Evolutionary conservation across 2,888 invertebrate species (phyloP).

Genomic region (Orthosia incerta): DNA sequence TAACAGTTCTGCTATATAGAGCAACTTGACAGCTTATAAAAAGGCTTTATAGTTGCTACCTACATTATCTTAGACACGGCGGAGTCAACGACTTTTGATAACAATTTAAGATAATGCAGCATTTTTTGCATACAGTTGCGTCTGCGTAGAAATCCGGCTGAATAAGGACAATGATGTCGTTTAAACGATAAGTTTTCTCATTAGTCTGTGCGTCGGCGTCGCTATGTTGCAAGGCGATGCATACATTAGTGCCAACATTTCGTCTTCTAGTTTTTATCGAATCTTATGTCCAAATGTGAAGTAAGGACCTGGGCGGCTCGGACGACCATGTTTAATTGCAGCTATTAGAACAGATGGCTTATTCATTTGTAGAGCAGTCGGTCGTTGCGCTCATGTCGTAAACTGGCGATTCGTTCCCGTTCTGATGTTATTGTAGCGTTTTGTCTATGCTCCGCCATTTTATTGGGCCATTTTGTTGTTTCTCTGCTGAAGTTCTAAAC

Average conservation of each 20-base stretch:
- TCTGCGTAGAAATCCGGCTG: conserved; percentile 25
- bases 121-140: conserved; percentile 58
- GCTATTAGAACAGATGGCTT: conserved; percentile 91
- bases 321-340: conserved; percentile 90
- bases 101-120: conserved; percentile 67
- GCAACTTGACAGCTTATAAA: conserved; percentile 81
- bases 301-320: conserved; percentile 78
- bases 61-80: conserved; percentile 73
- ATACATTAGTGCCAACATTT: conserved; percentile 42
- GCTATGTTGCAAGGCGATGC: conserved; percentile 38
- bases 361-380: conserved; percentile 91
- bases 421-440: conserved; percentile 91
- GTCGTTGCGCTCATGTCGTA: conserved; percentile 90
- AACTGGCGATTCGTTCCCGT: conserved; percentile 90
- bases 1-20: conserved; percentile 80
- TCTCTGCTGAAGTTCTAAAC: conserved; percentile 80
- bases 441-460: conserved; percentile 90
- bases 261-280: conserved; percentile 72
- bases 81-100: conserved; percentile 76
- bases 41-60: conserved; percentile 73
- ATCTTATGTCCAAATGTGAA: conserved; percentile 82
- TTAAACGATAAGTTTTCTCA: conserved; percentile 25
- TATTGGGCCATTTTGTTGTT: conserved; percentile 89
- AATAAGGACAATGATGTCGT: conserved; percentile 47
- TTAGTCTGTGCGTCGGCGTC: conserved; percentile 32